Base-by-base conservation (phyloP, 2,113 vertebrate genomes). In the Microcebus lehilahytsara region DNA sequence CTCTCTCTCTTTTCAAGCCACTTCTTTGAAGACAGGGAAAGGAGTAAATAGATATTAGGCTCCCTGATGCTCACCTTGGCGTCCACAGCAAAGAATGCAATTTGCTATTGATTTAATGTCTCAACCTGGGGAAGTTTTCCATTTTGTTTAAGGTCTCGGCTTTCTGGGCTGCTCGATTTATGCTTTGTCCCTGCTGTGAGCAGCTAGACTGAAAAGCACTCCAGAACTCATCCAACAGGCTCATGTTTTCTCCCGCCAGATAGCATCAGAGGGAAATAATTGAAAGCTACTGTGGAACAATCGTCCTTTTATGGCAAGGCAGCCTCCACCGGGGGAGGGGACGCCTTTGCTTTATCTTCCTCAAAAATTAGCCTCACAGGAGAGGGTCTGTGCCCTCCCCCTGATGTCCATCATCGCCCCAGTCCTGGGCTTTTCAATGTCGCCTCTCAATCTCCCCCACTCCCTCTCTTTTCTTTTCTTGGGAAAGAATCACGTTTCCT, bases 181-280 rank as follows among this genome's bases (percentile, higher is more conserved):
- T 78, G 34, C 78, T 97, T 95, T 94, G 85, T 51, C 86, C 85
- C 77, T 93, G 69, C 49, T 42, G 85, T 58, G 64, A 96, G 83
- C 80, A 66, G 67, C 96, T 74, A 60, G 92, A 86, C 78, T 71
- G 49, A 96, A 97, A 98, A 97, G 89, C 84, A 75, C 95, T 91
- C 62, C 66, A 94, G 79, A 75, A 89, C 69, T 60, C 83, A 74
- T 62, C 49, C n/a, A 97, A 64, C 53, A 27, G 85, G 96, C 78
- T 88, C 84, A 25, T 87, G 37, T 96, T 98, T 98, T 97, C 97
- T 98, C 95, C 96, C 42, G 7, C 83, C 95, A 97, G 98, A 98
- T 97, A 98, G 42, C 93, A 98, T 98, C 98, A 95, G 97, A 98
- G 96, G 93, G 95, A 96, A 97, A 98, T 95, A 97, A 98, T 75